Evolutionary conservation across 2,113 vertebrate genomes (phyloP), one percentile per base, ranked within the genome.

Genomic region (Lagopus muta): DNA sequence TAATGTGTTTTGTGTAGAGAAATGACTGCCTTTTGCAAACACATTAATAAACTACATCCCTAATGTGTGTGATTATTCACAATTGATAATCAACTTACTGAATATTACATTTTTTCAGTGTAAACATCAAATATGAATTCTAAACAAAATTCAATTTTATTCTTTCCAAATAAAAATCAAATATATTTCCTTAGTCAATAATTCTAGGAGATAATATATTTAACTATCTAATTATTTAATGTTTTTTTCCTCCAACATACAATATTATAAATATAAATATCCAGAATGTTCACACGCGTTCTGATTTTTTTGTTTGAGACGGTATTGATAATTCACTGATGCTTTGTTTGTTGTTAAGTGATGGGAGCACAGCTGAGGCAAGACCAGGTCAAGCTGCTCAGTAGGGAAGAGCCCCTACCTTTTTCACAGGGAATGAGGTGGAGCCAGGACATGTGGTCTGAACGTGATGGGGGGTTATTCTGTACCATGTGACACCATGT

Each of bases 11-110:
- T 66, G 61, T 28, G 7, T 67, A 25, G 34, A 86, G 81, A 89
- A 89, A 92, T 67, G 11, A 66, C 40, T 57, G 38, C 24, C 71
- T 86, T 91, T 89, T 90, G 21, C 38, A 88, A 94, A 92, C 50
- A 90, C 71, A 71, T 67, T 52, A 71, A 74, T 62, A 74, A 74
- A 94, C 67, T 57, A 36, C 11, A 43, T 75, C 43, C 14, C 7
- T 78, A 90, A 58, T 57, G 18, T 43, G 25, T 5, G 78, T 3
- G 8, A 64, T 83, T 55, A 90, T 17, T 58, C 24, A 13, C 71
- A 9, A 74, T 50, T 62, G 61, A 64, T 54, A 77, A 76, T 21
- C 21, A 54, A 32, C 10, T 80, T 20, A 5, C 17, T n/a, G 11
- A 11, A 77, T 72, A 67, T 32, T 19, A 0, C 0, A 1, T 28